Evolutionary conservation across 2,888 invertebrate species (phyloP).

Genomic region (Cybosia mesomella): DNA sequence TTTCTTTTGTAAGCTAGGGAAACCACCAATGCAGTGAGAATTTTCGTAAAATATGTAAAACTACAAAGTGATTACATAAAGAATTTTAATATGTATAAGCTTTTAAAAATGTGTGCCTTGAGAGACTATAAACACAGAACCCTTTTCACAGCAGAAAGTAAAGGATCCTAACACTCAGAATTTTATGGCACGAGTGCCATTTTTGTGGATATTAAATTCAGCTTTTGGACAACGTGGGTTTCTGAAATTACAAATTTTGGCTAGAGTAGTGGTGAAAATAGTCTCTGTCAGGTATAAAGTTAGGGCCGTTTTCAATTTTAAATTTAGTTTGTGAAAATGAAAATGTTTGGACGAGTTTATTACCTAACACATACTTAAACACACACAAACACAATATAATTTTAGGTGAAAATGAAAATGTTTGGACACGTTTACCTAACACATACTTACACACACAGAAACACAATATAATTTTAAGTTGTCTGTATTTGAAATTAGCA

Average conservation of each 20-base stretch:
- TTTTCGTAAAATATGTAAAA: neutral
- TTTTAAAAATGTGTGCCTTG: neutral
- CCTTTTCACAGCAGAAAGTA: slow-evolving; percentile 41
- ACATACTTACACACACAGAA: neutral
- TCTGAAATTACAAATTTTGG: neutral
- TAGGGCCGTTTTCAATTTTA: neutral
- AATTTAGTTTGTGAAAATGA: neutral
- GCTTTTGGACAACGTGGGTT: slow-evolving; percentile 11
- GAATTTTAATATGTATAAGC: neutral
- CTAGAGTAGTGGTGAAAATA: neutral
- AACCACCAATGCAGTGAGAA: neutral
- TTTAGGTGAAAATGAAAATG: neutral
- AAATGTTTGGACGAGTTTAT: neutral
- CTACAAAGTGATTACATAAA: neutral
- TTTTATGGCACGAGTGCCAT: slow-evolving; percentile 30
- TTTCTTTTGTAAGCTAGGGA: neutral
- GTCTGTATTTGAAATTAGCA: neutral
- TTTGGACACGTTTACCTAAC: neutral
- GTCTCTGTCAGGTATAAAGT: neutral
- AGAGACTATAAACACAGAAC: neutral
- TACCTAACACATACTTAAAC: neutral
- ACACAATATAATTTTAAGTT: neutral
- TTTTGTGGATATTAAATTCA: slow-evolving; percentile 20
- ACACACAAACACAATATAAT: neutral
- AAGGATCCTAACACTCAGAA: slow-evolving; percentile 49